Percentiles rank a stretch among this genome's conserved stretches.
phyloP scores from a whole-genome alignment of 2,113 vertebrate species.

The Egretta garzetta region DNA sequence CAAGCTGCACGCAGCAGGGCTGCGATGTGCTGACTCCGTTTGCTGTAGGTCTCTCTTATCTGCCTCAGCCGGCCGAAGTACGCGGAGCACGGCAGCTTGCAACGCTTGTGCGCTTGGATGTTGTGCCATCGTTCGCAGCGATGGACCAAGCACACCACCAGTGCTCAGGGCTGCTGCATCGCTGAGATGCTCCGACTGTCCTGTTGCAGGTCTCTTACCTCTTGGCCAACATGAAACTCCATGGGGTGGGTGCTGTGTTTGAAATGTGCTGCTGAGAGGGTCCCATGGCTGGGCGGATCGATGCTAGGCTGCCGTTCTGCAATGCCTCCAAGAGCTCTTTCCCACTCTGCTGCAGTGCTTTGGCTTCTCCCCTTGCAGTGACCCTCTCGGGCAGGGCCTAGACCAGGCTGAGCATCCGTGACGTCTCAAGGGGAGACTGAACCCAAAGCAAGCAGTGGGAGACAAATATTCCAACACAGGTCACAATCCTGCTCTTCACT shows the following conservation, averaged over 20 bases:
- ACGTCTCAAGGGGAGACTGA: fast-evolving
- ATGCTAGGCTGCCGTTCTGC: background rate
- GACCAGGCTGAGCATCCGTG: background rate
- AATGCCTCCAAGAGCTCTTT: background rate
- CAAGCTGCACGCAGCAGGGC: background rate
- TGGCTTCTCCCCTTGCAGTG: background rate
- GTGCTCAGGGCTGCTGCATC: background rate
- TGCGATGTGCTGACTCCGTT: background rate
- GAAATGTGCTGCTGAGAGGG: background rate
- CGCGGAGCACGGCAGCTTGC: background rate
- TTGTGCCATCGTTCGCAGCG: no score
- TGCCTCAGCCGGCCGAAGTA: fast-evolving
- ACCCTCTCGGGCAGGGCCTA: background rate
- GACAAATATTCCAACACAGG: background rate
- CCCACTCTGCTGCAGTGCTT: background rate
- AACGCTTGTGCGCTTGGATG: no score
- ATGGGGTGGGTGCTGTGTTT: background rate
- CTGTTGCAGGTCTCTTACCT: background rate
- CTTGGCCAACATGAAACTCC: background rate
- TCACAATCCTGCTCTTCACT: background rate
- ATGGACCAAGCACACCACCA: background rate
- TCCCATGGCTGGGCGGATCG: background rate
- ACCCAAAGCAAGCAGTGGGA: background rate
- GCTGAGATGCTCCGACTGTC: background rate
- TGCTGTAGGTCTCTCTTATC: no score